Base-by-base conservation (phyloP, 2,113 vertebrate genomes). In the Colaptes auratus region DNA sequence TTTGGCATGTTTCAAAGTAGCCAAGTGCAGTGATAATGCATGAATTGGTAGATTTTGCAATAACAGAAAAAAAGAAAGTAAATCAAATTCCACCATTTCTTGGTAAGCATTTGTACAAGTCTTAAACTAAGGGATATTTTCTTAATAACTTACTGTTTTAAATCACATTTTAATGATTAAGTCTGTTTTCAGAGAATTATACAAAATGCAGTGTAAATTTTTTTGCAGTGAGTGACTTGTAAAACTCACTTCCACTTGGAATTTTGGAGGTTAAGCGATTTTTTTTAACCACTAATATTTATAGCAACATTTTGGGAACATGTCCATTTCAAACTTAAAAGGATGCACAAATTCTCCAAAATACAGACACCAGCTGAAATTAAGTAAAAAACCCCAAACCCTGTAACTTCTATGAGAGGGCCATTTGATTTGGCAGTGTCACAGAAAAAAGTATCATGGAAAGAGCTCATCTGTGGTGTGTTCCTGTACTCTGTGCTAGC, bases 391-490 rank as follows among this genome's bases (percentile, higher is more conserved):
- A 58, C 63, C 36, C 36, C 9, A 39, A 39, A 25, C 12, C 3
- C 2, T n/a, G 15, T 42, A 55, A 4, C 7, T 63, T 19, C 31
- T 63, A 9, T 44, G 13, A 52, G 20, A 64, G 24, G 33, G 8
- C 4, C 5, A 19, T 35, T 63, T 66, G 25, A 30, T 77, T 86
- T 63, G 27, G 19, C 24, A 65, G 8, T 39, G 28, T 39, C 35
- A 75, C 14, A n/a, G 14, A 8, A 48, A 17, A 83, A 83, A 35
- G n/a, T 28, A 48, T 2, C 5, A 55, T 12, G 12, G 24, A 60
- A 79, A n/a, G 9, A 24, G 6, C 3, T 52, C 8, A 36, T 21
- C 16, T 59, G 10, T 42, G 18, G 18, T 18, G 4, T 0, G 0
- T n/a, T 71, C n/a, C 12, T 7, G 13, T 50, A 10, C 2, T 42